These are phyloP conservation scores for Ceyx melanurus DNA, from an alignment of 2,113 vertebrate genomes.

Conservation along the genomic window DNA sequence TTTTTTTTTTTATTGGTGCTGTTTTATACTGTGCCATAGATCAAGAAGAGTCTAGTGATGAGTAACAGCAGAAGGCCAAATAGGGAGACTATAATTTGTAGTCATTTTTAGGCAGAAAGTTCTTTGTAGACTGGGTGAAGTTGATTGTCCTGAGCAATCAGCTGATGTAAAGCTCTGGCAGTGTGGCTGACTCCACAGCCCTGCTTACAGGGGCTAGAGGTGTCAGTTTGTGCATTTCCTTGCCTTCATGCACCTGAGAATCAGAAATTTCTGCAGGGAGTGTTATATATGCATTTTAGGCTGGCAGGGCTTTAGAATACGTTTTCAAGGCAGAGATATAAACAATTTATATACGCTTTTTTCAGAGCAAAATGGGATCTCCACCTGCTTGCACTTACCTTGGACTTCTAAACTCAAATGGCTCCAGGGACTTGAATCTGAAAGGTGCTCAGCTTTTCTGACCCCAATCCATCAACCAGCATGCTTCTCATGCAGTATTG, in stretches of 20 bases:
- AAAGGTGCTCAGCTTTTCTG: conserved; percentile 11
- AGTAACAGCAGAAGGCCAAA: background rate
- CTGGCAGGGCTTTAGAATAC: background rate
- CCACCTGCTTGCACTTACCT: background rate
- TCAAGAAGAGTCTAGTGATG: background rate
- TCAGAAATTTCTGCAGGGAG: background rate
- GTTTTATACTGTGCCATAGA: background rate
- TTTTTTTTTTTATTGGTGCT: background rate
- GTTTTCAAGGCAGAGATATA: background rate
- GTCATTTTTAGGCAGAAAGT: background rate
- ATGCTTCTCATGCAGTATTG: background rate
- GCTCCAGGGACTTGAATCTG: background rate
- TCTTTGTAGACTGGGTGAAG: background rate
- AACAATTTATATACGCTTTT: background rate
- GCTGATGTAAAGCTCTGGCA: background rate
- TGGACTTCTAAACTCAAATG: background rate
- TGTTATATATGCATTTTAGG: background rate
- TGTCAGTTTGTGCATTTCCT: background rate
- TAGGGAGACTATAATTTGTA: background rate
- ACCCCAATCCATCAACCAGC: background rate
- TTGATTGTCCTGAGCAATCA: background rate
- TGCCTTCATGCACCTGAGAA: background rate
- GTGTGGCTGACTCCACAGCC: background rate
- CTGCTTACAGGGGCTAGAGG: background rate
- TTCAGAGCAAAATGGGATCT: background rate